Conservation (phyloP, 2,888 invertebrate genomes). For the Rugalucina vietnamica region DNA sequence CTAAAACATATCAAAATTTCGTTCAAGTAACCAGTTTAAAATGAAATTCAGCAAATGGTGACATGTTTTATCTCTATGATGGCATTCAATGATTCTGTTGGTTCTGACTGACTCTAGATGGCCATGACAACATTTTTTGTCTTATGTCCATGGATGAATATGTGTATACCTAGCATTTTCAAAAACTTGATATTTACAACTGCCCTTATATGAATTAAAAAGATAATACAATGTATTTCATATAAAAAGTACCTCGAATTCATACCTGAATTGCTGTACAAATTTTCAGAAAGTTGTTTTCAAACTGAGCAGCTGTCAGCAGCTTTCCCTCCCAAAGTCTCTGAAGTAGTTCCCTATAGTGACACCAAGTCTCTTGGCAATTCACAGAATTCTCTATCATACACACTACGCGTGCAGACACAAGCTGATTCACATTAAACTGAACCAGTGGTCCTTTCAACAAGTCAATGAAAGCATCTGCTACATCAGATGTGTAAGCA, state of each 20-base stretch:
- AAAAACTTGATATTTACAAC: no score
- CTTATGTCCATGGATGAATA: no score
- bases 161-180: no score
- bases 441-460: constrained; percentile 48
- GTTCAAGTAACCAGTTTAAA: no score
- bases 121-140: no score
- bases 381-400: constrained; percentile 14
- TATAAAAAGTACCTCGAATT: background rate
- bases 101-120: no score
- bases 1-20: constrained; percentile 32
- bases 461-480: constrained; percentile 35
- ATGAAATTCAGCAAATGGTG: no score
- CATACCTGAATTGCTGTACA: constrained; percentile 46
- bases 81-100: no score
- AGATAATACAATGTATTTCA: background rate
- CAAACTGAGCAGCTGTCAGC: constrained; percentile 42
- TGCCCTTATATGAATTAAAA: no score
- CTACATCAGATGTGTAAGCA: constrained; percentile 29
- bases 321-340: constrained; percentile 41
- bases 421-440: constrained; percentile 21
- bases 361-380: constrained; percentile 53
- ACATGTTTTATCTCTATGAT: no score
- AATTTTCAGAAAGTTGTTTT: constrained; percentile 51
- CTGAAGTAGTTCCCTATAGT: constrained; percentile 52
- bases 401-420: constrained; percentile 44